phyloP scores from a whole-genome alignment of 2,888 invertebrate species.

The Platycheirus albimanus region DNA sequence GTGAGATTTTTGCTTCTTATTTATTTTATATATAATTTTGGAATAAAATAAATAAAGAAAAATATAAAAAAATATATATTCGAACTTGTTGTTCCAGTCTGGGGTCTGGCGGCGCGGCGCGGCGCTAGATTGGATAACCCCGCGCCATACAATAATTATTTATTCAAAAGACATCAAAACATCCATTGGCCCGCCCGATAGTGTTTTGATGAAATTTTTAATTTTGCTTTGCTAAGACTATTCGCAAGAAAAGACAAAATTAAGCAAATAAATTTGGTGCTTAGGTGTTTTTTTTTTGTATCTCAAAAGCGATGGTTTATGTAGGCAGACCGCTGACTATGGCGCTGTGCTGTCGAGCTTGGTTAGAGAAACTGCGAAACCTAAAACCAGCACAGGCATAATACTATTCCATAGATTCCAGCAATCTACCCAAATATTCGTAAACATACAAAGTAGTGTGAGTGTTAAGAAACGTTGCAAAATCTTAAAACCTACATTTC shows the following conservation, averaged over 20 bases:
- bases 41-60: slow-evolving; percentile 16
- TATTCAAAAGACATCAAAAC: slow-evolving; percentile 12
- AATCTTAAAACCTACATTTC: too few relatives aligned
- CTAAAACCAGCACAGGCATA: not conserved
- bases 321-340: slow-evolving; percentile 13
- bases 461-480: too few relatives aligned
- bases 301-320: slow-evolving; percentile 5
- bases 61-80: not conserved
- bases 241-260: not conserved
- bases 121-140: not conserved
- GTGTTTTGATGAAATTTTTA: slow-evolving; percentile 24
- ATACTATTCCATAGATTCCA: slow-evolving; percentile 15
- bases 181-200: slow-evolving; percentile 30
- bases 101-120: not conserved
- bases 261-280: slow-evolving; percentile 26
- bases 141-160: not conserved
- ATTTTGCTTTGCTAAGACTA: not conserved
- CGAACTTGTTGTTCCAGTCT: slow-evolving; percentile 48
- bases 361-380: too few relatives aligned
- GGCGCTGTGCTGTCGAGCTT: too few relatives aligned
- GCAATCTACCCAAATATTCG: not conserved
- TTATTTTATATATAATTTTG: not conserved
- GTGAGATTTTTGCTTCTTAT: too few relatives aligned
- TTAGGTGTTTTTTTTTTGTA: slow-evolving; percentile 5
- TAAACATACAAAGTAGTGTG: not conserved